phyloP scores from a whole-genome alignment of 37 sponge, comb jelly and placozoan species.

The Geodia barretti region DNA sequence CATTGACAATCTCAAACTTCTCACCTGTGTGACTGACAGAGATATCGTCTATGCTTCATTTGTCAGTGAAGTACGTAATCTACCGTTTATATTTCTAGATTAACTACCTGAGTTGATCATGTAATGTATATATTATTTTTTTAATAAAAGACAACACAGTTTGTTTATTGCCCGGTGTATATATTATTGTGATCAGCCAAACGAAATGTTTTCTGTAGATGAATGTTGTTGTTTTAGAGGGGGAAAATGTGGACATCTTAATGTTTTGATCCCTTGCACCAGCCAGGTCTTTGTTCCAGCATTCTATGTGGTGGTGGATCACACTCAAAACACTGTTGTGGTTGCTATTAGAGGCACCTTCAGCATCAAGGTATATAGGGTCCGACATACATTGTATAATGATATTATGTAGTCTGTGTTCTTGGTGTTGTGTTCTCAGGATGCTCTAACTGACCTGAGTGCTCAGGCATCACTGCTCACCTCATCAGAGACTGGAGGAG shows the following conservation, averaged over 20 bases:
- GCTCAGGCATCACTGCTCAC: slow-evolving; percentile 50
- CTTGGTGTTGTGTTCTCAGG: slow-evolving; percentile 43
- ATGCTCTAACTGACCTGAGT: slow-evolving; percentile 58
- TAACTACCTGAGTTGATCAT: too few species aligned
- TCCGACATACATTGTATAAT: too few species aligned
- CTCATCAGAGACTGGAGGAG: slow-evolving; percentile 8
- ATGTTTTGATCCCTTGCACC: too few species aligned
- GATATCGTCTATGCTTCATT: slow-evolving; percentile 58
- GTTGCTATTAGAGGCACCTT: slow-evolving; percentile 82
- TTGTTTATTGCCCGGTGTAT: too few species aligned
- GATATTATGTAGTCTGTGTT: too few species aligned
- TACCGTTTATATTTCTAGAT: too few species aligned
- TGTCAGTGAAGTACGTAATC: slow-evolving; percentile 54
- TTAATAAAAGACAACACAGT: too few species aligned
- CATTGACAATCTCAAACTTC: slow-evolving; percentile 4
- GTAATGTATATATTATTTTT: too few species aligned
- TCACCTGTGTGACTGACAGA: slow-evolving; percentile 17
- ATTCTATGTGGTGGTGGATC: slow-evolving; percentile 91
- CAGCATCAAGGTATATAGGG: slow-evolving; percentile 55
- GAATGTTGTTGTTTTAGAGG: too few species aligned
- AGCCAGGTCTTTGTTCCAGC: slow-evolving; percentile 82
- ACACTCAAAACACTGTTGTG: slow-evolving; percentile 66
- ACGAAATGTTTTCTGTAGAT: too few species aligned
- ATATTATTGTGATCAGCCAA: too few species aligned
- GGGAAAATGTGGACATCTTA: too few species aligned